Conservation (phyloP, 2,888 invertebrate species). For the Syritta pipiens region DNA sequence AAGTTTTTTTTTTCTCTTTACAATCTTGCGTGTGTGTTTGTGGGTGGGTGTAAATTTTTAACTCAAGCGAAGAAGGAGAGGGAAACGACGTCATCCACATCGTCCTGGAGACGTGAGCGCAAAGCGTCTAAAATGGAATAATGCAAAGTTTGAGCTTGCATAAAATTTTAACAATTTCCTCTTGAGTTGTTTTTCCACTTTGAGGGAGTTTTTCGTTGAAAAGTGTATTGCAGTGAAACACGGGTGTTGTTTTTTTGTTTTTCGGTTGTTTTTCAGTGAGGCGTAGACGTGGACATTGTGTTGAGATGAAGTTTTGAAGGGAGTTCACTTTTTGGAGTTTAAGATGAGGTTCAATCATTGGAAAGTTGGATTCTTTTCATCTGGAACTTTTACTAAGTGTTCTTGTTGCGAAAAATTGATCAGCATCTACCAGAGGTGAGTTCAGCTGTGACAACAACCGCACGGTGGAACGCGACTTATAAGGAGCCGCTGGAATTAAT, state of each 20-base stretch:
- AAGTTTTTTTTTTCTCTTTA: neutral
- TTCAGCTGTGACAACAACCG: no score
- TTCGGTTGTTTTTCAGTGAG: neutral
- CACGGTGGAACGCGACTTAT: no score
- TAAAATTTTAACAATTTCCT: constrained; percentile 62
- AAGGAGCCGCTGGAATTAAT: no score
- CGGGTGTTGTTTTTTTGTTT: neutral
- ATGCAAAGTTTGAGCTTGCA: constrained; percentile 55
- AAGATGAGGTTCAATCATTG: no score
- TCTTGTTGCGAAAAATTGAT: no score
- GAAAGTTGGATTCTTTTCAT: no score
- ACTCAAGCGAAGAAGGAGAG: constrained; percentile 8
- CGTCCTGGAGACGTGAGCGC: neutral
- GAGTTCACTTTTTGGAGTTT: no score
- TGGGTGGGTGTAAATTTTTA: constrained; percentile 29
- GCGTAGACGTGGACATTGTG: no score
- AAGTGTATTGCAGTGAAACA: constrained; percentile 22
- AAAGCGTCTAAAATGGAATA: neutral
- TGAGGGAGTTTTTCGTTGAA: constrained; percentile 15
- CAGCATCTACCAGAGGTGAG: no score
- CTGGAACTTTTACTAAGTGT: no score
- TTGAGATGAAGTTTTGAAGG: no score
- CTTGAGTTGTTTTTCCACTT: constrained; percentile 44
- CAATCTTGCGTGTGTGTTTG: neutral
- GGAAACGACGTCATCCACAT: no score